Evolutionary conservation across 1,140 invertebrate species (phyloP), one percentile per base, ranked within the genome.

Genomic region (Acromyrmex heyeri): DNA sequence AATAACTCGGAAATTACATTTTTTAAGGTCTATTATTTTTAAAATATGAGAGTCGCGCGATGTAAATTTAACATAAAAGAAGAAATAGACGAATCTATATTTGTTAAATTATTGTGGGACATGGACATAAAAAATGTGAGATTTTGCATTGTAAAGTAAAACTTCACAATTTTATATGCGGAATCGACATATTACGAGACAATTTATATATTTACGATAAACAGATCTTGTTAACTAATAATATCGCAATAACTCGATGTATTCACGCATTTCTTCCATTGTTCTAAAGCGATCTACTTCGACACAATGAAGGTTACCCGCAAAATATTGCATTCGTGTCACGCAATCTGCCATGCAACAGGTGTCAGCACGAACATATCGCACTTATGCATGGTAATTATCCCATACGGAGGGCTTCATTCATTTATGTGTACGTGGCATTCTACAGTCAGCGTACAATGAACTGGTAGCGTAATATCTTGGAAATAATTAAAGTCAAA

Each of bases 321-420:
- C 77, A 72, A 90, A 86, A 65, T 77, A 86, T 72, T 65, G 57
- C 72, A 89, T 86, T 90, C 70, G 62, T 48, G 70, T 77, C 85
- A 86, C 85, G 88, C 88, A 77, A 89, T 0, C 30, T 44, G 59
- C 12, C 53, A 53, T 38, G 83, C 50, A 90, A 90, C 88, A 90
- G 88, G 88, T 90, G 92, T 92, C 90, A 82, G 79, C 88, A 72
- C 75, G 87, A 91, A 78, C 27, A 53, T 86, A 85, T 73, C 87
- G 64, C 89, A 44, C 72, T 87, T 70, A 76, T 55, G 59, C 76
- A 87, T 83, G 85, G 75, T 88, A 86, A 88, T 92, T 91, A 88
- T 88, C 87, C 83, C 75, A 72, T 77, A 67, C 50, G 44, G 21
- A 87, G 83, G 64, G 61, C 67, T 48, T 82, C 53, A n/a, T 24